These are phyloP conservation scores for Acrocephalus arundinaceus DNA, from an alignment of 2,113 vertebrate species.

Conservation along the genomic window DNA sequence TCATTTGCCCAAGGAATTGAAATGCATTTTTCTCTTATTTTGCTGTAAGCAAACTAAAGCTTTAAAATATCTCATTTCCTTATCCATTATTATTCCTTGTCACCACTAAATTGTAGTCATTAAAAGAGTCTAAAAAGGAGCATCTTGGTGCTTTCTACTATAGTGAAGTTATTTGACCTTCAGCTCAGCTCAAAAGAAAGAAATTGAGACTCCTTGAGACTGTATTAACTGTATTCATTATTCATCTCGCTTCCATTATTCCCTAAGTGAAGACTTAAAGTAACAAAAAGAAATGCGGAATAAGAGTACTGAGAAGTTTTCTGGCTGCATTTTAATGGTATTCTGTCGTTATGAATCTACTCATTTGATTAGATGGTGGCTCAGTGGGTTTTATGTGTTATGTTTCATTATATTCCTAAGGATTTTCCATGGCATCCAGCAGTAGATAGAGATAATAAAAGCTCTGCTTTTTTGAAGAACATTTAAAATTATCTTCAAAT, in stretches of 20 bases:
- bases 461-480: not conserved
- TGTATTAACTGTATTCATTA: slow-evolving; percentile 41
- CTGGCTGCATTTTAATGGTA: slow-evolving; percentile 5
- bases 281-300: slow-evolving; percentile 10
- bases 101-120: slow-evolving; percentile 1
- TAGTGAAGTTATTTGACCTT: slow-evolving; percentile 30
- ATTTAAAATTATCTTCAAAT: not conserved
- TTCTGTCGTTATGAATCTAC: not conserved
- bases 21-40: slow-evolving; percentile 3
- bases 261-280: slow-evolving; percentile 18
- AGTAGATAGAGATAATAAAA: not conserved
- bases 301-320: not conserved
- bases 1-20: not conserved
- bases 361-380: slow-evolving; percentile 15
- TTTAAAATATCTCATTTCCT: not conserved
- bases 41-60: not conserved
- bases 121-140: not conserved
- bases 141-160: not conserved
- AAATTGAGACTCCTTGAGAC: slow-evolving; percentile 4
- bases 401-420: slow-evolving; percentile 32
- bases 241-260: not conserved
- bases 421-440: not conserved
- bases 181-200: slow-evolving; percentile 5
- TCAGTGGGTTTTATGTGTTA: not conserved
- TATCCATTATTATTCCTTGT: not conserved